Base-by-base conservation (phyloP, 2,113 vertebrate species). In the Erythrolamprus reginae region DNA sequence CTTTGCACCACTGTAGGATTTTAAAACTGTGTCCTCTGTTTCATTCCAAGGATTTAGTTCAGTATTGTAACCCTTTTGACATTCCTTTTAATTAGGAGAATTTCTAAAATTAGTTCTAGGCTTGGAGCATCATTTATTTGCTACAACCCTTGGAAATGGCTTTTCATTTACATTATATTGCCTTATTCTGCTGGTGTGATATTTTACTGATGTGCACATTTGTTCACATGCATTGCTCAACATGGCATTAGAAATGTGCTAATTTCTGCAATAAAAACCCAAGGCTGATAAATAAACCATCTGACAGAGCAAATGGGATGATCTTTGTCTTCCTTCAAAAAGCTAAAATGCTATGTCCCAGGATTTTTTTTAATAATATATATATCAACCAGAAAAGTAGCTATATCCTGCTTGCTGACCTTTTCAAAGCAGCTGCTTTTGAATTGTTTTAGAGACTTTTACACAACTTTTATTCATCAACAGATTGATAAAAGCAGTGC, bases 381-480 rank as follows among this genome's bases (percentile, higher is more conserved):
- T 23, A 5, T 42, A 55, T 10, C 5, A 42, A 3, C 28, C 55
- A 88, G 86, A 58, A 82, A 38, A 84, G n/a, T 33, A 84, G 53
- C 53, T 51, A 70, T 84, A 93, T 87, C 92, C 89, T 38, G 86
- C 82, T 90, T 87, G 53, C 88, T 84, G 6, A 65, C 21, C 77
- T 92, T 84, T 90, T 88, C 89, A 90, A 19, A 88, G 70, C 88
- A 90, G 42, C 90, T 95, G 93, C 93, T 93, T 93, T 50, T 2
- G 1, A 89, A 93, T 77, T 95, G 94, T 91, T 93, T 86, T 12
- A 93, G 84, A 92, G 88, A 45, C 61, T 87, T 92, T 95, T 94
- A 84, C 90, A 92, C 92, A 95, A 96, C 92, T 93, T 94, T 93
- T 93, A 94, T 95, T 95, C 96, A 94, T 96, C 95, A 95, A 91